Conservation (phyloP, 2,113 vertebrate genomes). For the Larimichthys crocea region DNA sequence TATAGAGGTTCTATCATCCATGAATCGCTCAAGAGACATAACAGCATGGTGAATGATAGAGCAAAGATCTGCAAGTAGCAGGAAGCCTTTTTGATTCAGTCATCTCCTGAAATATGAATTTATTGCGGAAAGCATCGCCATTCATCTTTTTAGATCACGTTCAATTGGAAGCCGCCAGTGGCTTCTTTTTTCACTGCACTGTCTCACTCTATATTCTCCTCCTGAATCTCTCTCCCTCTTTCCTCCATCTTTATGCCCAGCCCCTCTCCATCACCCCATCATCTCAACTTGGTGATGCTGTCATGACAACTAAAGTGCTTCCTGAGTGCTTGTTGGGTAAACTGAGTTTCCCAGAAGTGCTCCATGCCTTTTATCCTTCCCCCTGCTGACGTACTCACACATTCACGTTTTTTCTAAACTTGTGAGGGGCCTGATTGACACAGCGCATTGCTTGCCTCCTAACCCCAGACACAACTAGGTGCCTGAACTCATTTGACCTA, state of each 20-base stretch:
- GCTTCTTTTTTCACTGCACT: constrained; percentile 25
- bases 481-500: neutral
- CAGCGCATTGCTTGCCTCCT: neutral
- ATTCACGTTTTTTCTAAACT: constrained; percentile 11
- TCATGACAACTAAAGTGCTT: constrained; percentile 81
- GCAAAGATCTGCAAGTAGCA: constrained; percentile 32
- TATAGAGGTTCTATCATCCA: constrained; percentile 14
- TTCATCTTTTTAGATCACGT: constrained; percentile 58
- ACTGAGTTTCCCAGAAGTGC: constrained; percentile 76
- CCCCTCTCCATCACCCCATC: constrained; percentile 62
- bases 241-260: constrained; percentile 10
- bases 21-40: constrained; percentile 15
- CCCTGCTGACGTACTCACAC: constrained; percentile 28
- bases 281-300: constrained; percentile 64
- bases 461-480: neutral
- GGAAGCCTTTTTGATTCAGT: constrained; percentile 45
- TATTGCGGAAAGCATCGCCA: constrained; percentile 37
- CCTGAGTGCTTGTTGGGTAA: constrained; percentile 80
- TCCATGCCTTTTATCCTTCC: constrained; percentile 57
- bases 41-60: neutral
- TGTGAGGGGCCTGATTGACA: constrained; percentile 5
- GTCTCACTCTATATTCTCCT: neutral
- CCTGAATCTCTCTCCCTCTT: neutral
- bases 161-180: constrained; percentile 21
- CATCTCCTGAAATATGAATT: constrained; percentile 61